phyloP scores from a whole-genome alignment of 1,140 invertebrate species.

The Agrypnia vestita region DNA sequence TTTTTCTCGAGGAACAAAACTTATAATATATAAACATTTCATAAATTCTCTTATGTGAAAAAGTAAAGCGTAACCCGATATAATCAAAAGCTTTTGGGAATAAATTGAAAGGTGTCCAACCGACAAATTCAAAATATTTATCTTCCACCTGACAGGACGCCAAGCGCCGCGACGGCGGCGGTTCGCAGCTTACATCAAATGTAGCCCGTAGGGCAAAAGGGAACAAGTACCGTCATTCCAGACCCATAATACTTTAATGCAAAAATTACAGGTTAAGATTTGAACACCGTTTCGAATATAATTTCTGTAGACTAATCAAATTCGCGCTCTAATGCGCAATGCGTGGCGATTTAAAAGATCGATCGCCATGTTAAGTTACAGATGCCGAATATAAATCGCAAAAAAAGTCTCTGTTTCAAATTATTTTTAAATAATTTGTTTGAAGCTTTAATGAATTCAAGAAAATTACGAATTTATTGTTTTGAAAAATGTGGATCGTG shows the following conservation, averaged over 20 bases:
- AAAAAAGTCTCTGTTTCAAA: background rate
- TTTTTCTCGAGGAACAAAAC: conserved; percentile 43
- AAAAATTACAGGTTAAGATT: conserved; percentile 14
- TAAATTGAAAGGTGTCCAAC: conserved; percentile 54
- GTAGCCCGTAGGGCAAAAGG: conserved; percentile 33
- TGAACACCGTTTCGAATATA: conserved; percentile 10
- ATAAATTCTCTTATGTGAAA: conserved; percentile 36
- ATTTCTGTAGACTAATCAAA: conserved; percentile 27
- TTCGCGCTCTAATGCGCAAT: background rate
- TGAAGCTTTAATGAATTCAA: background rate
- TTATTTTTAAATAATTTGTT: background rate
- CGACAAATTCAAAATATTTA: conserved; percentile 55
- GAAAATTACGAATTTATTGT: too few species aligned
- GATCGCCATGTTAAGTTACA: background rate
- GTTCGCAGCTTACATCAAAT: conserved; percentile 47
- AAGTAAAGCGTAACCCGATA: conserved; percentile 45
- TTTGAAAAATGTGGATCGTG: too few species aligned
- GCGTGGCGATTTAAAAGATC: background rate
- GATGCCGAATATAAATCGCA: background rate
- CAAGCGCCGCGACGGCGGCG: conserved; percentile 28
- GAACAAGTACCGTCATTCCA: conserved; percentile 19
- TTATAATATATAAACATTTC: conserved; percentile 35
- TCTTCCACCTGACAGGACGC: conserved; percentile 43
- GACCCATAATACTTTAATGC: conserved; percentile 23
- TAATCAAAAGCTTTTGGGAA: conserved; percentile 50